A percentile compares a stretch with the other conserved stretches of the same genome.
Evolutionary conservation across 2,888 invertebrate species (phyloP).

Genomic region (Chrysotoxum bicinctum): DNA sequence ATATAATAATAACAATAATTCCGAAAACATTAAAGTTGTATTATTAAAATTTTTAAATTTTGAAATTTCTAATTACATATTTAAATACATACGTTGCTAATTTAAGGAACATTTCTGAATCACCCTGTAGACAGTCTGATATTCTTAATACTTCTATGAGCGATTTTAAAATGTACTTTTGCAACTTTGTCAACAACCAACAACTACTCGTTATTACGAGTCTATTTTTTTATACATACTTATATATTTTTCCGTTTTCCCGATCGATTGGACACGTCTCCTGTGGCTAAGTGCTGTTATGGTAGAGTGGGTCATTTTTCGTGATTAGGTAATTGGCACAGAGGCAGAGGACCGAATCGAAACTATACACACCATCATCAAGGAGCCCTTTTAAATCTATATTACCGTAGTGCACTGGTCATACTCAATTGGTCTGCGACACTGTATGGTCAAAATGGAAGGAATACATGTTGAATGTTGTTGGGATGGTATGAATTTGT

Average conservation of each 20-base stretch:
- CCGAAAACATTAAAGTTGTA: too few species aligned
- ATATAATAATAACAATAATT: too few species aligned
- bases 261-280: slow-evolving; percentile 46
- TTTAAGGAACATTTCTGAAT: not conserved
- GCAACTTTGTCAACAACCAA: slow-evolving; percentile 20
- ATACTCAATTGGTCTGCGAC: slow-evolving; percentile 56
- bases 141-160: slow-evolving; percentile 24
- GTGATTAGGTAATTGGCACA: slow-evolving; percentile 67
- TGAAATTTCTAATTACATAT: too few species aligned
- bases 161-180: slow-evolving; percentile 55
- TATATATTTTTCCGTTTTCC: not conserved
- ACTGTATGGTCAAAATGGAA: slow-evolving; percentile 34
- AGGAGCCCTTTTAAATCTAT: slow-evolving; percentile 61
- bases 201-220: not conserved
- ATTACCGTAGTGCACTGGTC: slow-evolving; percentile 70
- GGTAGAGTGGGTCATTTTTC: slow-evolving; percentile 54
- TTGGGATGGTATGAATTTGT: not conserved
- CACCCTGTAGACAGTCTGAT: slow-evolving; percentile 38
- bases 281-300: slow-evolving; percentile 52
- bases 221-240: slow-evolving; percentile 1
- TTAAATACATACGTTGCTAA: too few species aligned
- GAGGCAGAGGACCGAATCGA: slow-evolving; percentile 32
- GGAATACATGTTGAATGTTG: not conserved
- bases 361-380: not conserved
- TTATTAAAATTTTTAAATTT: too few species aligned